Base-by-base conservation (phyloP, 2,888 invertebrate genomes). In the Perizoma flavofasciatum region DNA sequence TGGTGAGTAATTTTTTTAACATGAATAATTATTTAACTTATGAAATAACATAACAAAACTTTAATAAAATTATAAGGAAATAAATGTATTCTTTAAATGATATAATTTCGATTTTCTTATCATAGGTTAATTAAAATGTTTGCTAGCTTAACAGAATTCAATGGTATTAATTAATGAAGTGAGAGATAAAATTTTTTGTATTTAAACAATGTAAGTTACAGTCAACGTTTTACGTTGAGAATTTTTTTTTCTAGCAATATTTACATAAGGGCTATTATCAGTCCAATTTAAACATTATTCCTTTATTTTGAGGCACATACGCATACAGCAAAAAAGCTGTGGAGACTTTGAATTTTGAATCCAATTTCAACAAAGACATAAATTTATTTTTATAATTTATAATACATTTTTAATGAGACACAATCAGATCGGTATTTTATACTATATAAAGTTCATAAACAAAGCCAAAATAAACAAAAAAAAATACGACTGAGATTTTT, bases 251-350 rank as follows among this genome's bases (percentile, higher is more conserved):
- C 10, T 41, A 37, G 37, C 37, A 41, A n/a, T 41, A 44, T 22
- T 22, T 44, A 22, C 4, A 22, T 41, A 33, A 41, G 49, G 41
- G 5, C 49, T n/a, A 40, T 10, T 34, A 9, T 49, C 41, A 50
- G 50, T 50, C 41, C 33, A 4, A 22, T 10, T 34, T n/a, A 9
- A 41, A 8, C 35, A 33, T 6, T 33, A 11, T n/a, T 33, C 9
- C 9, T 22, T 51, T 10, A 51, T 35, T 48, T 48, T 52, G 52
- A 58, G 58, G 58, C 58, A 58, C 52, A 39, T 49, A 44, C 43
- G 52, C 52, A 49, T 33, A 46, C 50, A 46, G 8, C 45, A 6
- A 52, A 43, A n/a, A 44, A 35, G 44, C 51, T 37, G 10, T 39
- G 34, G 1, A 22, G 22, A 2, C 22, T 11, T 49, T 11, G 51